Base-by-base conservation (phyloP, 2,888 invertebrate species). In the Agrochola lota region DNA sequence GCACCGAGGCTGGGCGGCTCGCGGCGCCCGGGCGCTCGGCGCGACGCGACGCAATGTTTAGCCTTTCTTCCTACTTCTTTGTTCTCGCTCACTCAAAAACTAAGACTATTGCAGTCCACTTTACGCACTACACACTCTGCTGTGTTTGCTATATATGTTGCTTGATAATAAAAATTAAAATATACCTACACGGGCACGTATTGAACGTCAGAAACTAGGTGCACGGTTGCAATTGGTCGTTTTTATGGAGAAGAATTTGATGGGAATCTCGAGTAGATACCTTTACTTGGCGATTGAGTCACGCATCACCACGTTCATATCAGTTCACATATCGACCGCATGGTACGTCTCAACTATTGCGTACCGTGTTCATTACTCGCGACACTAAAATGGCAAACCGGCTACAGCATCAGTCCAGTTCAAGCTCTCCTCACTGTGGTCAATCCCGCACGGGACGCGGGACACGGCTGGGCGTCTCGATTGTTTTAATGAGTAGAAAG, bases 311-410 rank as follows among this genome's bases (percentile, higher is more conserved):
- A 49, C 40, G 60, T 63, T 55, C 84, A 81, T 81, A 81, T 82
- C 82, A 85, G 76, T 74, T 49, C 43, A 82, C 82, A 82, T 83
- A 83, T 83, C 82, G 82, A 9, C n/a, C 49, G 63, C 79, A 8
- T 0, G 59, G 15, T 11, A 23, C 8, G 55, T 26, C 62, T 0
- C 23, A 7, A 40, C 11, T 59, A 26, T 40, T 23, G 73, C 52
- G 43, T 23, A 4, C 71, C 35, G 46, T 30, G 35, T 15, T 35
- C 70, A 5, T 11, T 9, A 20, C 71, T 20, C 46, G 23, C 46
- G 30, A 1, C 12, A 12, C 1, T 30, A 9, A 0, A 0, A 3
- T 30, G 35, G n/a, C 74, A 11, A 15, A 6, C n/a, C 35, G 23
- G 46, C 77, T 23, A 30, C 77, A 26, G 12, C 8, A 30, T 60